A percentile compares a stretch with the other conserved stretches of the same genome.
These are phyloP conservation scores for Atrichornis clamosus DNA, from an alignment of 2,113 vertebrate species.

Conservation along the genomic window DNA sequence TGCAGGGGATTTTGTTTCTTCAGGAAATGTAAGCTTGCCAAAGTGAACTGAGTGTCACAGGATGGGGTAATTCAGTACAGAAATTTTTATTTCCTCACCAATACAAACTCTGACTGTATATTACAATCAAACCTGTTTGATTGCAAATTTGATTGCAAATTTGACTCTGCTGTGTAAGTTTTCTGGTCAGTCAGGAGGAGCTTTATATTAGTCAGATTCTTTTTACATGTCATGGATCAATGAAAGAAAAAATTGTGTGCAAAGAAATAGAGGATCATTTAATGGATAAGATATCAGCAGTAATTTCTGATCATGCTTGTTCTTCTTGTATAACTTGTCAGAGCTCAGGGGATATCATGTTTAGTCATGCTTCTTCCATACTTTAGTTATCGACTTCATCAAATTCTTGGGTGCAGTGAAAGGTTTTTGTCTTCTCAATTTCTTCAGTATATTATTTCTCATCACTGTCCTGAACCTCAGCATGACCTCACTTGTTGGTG, in stretches of 20 bases:
- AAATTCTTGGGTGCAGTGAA: not conserved
- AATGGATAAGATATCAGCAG: not conserved
- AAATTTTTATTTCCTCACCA: not conserved
- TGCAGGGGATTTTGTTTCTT: not conserved
- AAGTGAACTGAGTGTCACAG: not conserved
- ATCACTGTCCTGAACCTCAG: not conserved
- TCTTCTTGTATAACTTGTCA: not conserved
- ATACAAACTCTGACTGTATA: not conserved
- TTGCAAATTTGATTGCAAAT: too few relatives aligned
- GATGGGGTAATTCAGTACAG: not conserved
- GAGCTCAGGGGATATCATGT: not conserved
- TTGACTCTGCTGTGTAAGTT: not conserved
- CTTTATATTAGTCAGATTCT: not conserved
- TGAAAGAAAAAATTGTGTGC: not conserved
- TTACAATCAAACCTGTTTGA: not conserved
- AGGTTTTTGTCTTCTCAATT: not conserved
- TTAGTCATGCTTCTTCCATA: not conserved
- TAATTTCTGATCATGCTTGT: not conserved
- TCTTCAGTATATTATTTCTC: not conserved
- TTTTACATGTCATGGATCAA: not conserved
- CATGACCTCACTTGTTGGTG: not conserved
- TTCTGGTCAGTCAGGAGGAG: not conserved
- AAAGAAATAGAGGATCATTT: not conserved
- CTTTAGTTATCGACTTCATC: not conserved
- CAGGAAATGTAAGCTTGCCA: not conserved